These are phyloP conservation scores for Thermophis baileyi DNA, from an alignment of 2,113 vertebrate genomes.

Conservation along the genomic window DNA sequence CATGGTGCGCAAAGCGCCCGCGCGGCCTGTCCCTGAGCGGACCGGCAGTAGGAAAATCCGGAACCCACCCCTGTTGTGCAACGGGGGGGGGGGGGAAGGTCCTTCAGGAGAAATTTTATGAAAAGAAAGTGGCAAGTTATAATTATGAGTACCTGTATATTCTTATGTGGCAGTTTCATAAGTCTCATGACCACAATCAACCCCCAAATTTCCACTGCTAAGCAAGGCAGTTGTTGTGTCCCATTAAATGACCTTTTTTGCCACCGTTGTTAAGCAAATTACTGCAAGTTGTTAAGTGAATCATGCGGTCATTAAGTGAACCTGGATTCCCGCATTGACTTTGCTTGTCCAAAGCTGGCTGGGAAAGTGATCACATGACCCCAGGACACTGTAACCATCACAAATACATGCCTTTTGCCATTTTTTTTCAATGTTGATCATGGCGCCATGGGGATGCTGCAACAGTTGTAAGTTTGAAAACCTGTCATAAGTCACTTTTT, in stretches of 20 bases:
- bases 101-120: not conserved
- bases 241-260: not conserved
- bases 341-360: not conserved
- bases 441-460: not conserved
- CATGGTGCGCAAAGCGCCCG: too few species aligned
- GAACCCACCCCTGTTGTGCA: too few species aligned
- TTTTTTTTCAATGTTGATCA: not conserved
- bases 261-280: not conserved
- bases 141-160: not conserved
- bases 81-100: too few species aligned
- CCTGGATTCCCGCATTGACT: not conserved
- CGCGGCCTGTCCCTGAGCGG: too few species aligned
- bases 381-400: too few species aligned
- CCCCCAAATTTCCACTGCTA: not conserved
- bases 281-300: not conserved
- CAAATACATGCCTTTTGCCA: too few species aligned
- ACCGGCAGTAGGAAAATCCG: too few species aligned
- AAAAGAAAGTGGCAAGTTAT: rapidly evolving
- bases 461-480: not conserved
- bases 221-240: not conserved
- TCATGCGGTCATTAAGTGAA: not conserved
- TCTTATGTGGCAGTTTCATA: not conserved
- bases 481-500: not conserved
- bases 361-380: too few species aligned
- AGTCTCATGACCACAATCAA: not conserved